Base-by-base conservation (phyloP, 2,113 vertebrate species). In the Piaya cayana region DNA sequence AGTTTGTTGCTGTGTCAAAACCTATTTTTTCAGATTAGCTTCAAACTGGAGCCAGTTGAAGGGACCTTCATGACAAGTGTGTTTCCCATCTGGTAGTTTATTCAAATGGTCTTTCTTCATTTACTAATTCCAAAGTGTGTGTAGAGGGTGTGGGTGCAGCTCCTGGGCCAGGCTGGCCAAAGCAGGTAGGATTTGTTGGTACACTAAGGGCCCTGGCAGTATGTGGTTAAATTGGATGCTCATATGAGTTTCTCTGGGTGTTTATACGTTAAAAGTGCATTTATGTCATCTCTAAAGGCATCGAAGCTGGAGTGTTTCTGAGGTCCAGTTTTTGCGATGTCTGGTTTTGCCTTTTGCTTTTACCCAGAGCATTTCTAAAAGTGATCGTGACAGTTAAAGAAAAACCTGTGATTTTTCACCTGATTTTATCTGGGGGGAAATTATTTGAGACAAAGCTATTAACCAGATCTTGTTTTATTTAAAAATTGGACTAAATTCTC, bases 31-130 rank as follows among this genome's bases (percentile, higher is more conserved):
- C 43, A 83, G 59, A 63, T 90, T 78, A 90, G 20, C 20, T 21
- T 90, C 76, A 83, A 86, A 23, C 64, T 96, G 91, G 80, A 81
- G 64, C 64, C 37, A 74, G 19, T 83, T 93, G 86, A 76, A 32
- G 34, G 5, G 27, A 90, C 76, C 63, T 95, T 88, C 59, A 50
- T 43, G 64, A 82, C 64, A 59, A 88, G 60, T 14, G 22, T 59
- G 50, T 78, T 94, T 93, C 72, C 90, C 95, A 94, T 76, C 79
- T 92, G 86, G 60, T 64, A 52, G 37, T 70, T 67, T 70, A 86
- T 90, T 88, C 63, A 74, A 63, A 90, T 63, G 47, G 36, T 86
- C 32, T 75, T 60, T 92, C 88, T 86, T 86, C 43, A 81, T 93
- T 88, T 94, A 30, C 64, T 39, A 63, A 71, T 86, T 34, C 43